A percentile compares a stretch with the other conserved stretches of the same genome.
Conservation (phyloP, 2,888 invertebrate genomes). For the Lochmaea crataegi region DNA sequence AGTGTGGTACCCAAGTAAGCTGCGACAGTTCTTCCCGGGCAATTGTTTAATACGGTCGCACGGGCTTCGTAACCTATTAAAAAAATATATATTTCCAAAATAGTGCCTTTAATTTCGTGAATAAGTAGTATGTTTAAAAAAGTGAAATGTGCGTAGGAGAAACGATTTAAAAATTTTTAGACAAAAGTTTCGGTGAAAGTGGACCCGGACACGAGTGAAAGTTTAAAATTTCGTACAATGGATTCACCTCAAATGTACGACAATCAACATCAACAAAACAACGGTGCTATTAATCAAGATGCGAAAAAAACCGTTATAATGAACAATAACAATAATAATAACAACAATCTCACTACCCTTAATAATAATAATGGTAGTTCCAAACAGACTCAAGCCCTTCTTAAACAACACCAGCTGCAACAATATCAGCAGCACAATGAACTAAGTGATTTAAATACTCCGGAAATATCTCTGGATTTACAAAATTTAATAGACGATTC, state of each 20-base stretch:
- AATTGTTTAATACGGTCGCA: constrained; percentile 32
- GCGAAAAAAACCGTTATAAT: constrained; percentile 66
- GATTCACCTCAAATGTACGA: constrained; percentile 92
- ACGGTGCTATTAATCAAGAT: constrained; percentile 72
- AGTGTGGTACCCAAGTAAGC: constrained; percentile 64
- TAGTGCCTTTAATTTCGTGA: constrained; percentile 8
- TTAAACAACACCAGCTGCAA: constrained; percentile 77
- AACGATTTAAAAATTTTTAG: constrained; percentile 39
- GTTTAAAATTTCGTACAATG: constrained; percentile 66
- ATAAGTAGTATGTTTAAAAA: constrained; percentile 31
- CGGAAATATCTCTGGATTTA: constrained; percentile 92
- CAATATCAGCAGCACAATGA: constrained; percentile 81
- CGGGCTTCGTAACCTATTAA: constrained; percentile 14
- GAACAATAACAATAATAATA: constrained; percentile 65
- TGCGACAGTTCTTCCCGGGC: constrained; percentile 47
- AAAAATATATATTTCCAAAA: not conserved
- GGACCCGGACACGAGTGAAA: constrained; percentile 56
- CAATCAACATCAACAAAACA: constrained; percentile 69
- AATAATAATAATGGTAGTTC: constrained; percentile 66
- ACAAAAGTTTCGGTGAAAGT: constrained; percentile 56
- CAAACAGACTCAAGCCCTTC: constrained; percentile 69
- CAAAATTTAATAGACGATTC: constrained; percentile 92
- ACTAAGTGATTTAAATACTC: constrained; percentile 88
- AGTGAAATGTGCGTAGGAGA: constrained; percentile 46
- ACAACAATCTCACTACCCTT: constrained; percentile 66